Evolutionary conservation across 1,140 invertebrate species (phyloP), one percentile per base, ranked within the genome.

Genomic region (Drosophila kepulauana): DNA sequence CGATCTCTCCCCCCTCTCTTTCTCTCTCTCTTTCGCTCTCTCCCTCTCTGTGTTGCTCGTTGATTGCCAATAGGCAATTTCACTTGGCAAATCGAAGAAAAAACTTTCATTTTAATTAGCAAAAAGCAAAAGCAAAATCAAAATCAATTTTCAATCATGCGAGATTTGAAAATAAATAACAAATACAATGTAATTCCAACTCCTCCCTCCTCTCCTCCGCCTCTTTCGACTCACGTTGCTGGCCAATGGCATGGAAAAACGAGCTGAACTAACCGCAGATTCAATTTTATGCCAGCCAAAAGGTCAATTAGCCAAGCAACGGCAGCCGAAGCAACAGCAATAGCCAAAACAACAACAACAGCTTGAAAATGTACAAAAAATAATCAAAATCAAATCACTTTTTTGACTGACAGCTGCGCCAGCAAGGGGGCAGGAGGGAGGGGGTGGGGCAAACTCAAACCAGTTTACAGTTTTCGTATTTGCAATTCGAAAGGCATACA

Each of bases 41-140:
- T 16, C n/a, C 5, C 30, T n/a, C 51, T 16, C 5, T 15, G 0
- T n/a, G 15, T 46, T 46, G 30, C 7, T 13, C 4, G 15, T 66
- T 61, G 62, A 61, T 62, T 30, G 66, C 48, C 30, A 38, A 54
- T 64, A 56, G 63, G 62, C 78, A 85, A 85, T 86, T 86, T 86
- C 79, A 87, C 82, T 86, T 61, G 66, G 65, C 49, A 54, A 59
- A 52, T 72, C n/a, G 33, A 51, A 38, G 51, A 33, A 80, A 75
- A 86, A 86, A 86, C 82, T 86, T 86, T 86, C 82, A 87, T 86
- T 86, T 86, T 86, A 86, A 86, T 86, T 86, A 86, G 82, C 70
- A 56, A 75, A 77, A 35, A 59, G 30, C 15, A 54, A 30, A 57
- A 45, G 25, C 20, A 61, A 30, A 16, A 52, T 61, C 78, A 81